Evolutionary conservation across 2,888 invertebrate genomes (phyloP).

Genomic region (Craniophora ligustri): DNA sequence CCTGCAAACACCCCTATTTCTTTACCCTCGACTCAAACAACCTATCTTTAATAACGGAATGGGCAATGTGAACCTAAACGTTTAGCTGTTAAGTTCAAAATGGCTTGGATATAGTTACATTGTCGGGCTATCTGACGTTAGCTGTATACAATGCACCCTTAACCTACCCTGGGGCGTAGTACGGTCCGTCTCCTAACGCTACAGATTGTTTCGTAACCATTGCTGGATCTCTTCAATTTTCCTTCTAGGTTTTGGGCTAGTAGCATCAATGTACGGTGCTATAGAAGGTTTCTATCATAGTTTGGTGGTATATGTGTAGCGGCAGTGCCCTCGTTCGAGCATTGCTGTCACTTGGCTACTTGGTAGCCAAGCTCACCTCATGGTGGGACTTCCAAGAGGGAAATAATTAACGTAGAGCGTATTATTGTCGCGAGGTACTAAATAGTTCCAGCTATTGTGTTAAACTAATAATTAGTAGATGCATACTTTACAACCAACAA

Average conservation of each 20-base stretch:
- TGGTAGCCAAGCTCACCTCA: slow-evolving; percentile 66
- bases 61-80: slow-evolving; percentile 46
- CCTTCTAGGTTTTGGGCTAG: neutral
- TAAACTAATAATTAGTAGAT: too few species aligned
- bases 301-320: slow-evolving; percentile 50
- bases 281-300: slow-evolving; percentile 9
- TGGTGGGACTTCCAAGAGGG: slow-evolving; percentile 55
- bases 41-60: slow-evolving; percentile 59
- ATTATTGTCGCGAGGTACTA: slow-evolving; percentile 5
- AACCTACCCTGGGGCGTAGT: slow-evolving; percentile 76
- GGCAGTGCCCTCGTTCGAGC: slow-evolving; percentile 75
- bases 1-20: slow-evolving; percentile 85
- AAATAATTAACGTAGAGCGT: slow-evolving; percentile 51
- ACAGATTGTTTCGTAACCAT: slow-evolving; percentile 53
- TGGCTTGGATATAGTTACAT: slow-evolving; percentile 23
- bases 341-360: slow-evolving; percentile 74
- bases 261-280: slow-evolving; percentile 18
- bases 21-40: slow-evolving; percentile 68
- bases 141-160: slow-evolving; percentile 83
- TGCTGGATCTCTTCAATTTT: slow-evolving; percentile 47
- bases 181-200: slow-evolving; percentile 44
- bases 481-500: too few species aligned
- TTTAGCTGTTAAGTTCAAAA: slow-evolving; percentile 28
- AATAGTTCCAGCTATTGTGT: slow-evolving; percentile 1
- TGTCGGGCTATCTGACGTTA: slow-evolving; percentile 71